Evolutionary conservation across 2,797 vertebrate species (phyloP).

Genomic region (Champsocephalus esox): DNA sequence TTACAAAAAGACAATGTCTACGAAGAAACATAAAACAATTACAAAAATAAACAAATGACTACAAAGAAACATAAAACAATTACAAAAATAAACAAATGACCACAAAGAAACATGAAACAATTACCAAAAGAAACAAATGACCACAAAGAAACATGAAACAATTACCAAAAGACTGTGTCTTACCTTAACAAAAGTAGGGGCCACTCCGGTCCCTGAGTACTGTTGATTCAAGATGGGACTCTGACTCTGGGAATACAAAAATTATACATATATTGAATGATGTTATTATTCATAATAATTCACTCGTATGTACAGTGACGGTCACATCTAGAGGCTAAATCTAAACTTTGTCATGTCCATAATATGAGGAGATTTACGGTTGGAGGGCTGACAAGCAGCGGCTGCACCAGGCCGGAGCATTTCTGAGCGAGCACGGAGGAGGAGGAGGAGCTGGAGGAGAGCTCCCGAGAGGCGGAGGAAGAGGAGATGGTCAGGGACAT

Average conservation of each 20-base stretch:
- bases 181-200: constrained; percentile 91
- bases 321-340: no score
- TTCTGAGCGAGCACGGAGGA: constrained; percentile 70
- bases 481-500: constrained; percentile 87
- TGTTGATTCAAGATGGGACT: constrained; percentile 81
- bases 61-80: no score
- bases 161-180: not conserved
- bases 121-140: no score
- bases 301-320: no score
- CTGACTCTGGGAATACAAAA: constrained; percentile 78
- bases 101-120: no score
- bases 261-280: not conserved
- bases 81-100: fast-evolving
- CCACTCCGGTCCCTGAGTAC: constrained; percentile 75
- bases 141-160: no score
- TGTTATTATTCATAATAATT: no score
- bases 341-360: not conserved
- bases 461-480: constrained; percentile 68
- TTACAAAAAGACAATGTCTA: no score
- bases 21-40: no score
- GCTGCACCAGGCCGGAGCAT: constrained; percentile 82
- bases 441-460: constrained; percentile 66
- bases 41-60: no score
- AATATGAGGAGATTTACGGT: constrained; percentile 63
- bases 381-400: constrained; percentile 71